Evolutionary conservation across 1,140 invertebrate genomes (phyloP), one percentile per base, ranked within the genome.

Genomic region (Maniola jurtina): DNA sequence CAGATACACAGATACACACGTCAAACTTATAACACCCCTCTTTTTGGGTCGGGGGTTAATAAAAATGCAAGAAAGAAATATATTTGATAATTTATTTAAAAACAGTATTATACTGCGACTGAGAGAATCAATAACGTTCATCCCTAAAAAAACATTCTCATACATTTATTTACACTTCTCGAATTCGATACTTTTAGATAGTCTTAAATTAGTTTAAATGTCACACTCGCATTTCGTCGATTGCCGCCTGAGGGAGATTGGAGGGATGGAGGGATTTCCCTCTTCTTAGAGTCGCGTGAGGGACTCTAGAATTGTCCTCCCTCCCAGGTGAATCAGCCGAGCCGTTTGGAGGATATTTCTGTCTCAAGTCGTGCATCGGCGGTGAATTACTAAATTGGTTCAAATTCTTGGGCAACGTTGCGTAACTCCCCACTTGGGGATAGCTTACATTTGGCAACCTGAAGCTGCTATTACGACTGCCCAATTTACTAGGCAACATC

Each of bases 141-240:
- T 61, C 59, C 69, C 75, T 75, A 80, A 81, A 80, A 52, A 75
- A 77, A 74, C 72, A 65, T 68, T 68, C 62, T 64, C 64, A 64
- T 72, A 81, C 73, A 75, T 67, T 63, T 86, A 86, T 85, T 81
- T 86, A 85, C 81, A 84, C 68, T 62, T 72, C 69, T 69, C 47
- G 50, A 68, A 42, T 64, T 48, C n/a, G 11, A 52, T 50, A 59
- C 50, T 40, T 66, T 61, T 38, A 35, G 40, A 63, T 54, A 45
- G 42, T 45, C 42, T 11, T 13, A 25, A 60, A 70, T 63, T 68
- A 69, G 52, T 58, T 67, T 70, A 71, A 76, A 90, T 93, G 95
- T 96, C 95, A 96, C 93, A 96, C 95, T 86, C 95, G 92, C 95
- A 96, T 96, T 91, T 96, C 95, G 79, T 94, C 95, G 80, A 96